These are phyloP conservation scores for Sylvia borin DNA, from an alignment of 2,797 vertebrate genomes.

Conservation along the genomic window DNA sequence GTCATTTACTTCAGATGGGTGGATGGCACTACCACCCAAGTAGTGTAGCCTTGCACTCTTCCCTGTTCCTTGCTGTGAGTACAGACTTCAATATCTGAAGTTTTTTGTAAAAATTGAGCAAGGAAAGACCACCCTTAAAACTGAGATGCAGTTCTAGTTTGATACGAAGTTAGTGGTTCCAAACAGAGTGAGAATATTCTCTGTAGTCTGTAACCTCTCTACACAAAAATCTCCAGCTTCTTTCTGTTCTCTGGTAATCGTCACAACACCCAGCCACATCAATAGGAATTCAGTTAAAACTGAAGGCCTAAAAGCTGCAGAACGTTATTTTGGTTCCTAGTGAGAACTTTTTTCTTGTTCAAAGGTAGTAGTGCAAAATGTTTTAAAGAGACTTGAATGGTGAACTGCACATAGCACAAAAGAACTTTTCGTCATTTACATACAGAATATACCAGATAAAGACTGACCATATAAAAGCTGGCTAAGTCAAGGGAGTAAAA, in stretches of 20 bases:
- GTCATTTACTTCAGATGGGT: neutral
- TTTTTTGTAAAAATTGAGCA: neutral
- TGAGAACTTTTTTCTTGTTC: neutral
- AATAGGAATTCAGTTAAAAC: neutral
- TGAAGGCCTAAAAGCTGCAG: neutral
- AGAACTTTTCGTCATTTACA: conserved; percentile 2
- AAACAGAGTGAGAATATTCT: neutral
- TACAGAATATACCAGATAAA: neutral
- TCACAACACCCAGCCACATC: neutral
- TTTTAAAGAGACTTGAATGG: neutral
- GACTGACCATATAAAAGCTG: conserved; percentile 3
- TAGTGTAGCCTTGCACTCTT: neutral
- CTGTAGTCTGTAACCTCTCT: neutral
- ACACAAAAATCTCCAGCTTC: neutral
- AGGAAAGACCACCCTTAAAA: neutral
- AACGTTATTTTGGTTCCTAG: neutral
- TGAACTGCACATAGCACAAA: neutral
- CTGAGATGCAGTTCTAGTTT: neutral
- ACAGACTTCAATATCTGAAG: neutral
- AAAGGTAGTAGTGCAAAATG: neutral
- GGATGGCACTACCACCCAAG: neutral
- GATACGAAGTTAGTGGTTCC: neutral
- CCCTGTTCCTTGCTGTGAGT: neutral
- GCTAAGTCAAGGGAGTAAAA: conserved; percentile 12
- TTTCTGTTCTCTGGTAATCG: neutral